phyloP scores from a whole-genome alignment of 1,140 invertebrate genomes.

The Temnothorax nylanderi region DNA sequence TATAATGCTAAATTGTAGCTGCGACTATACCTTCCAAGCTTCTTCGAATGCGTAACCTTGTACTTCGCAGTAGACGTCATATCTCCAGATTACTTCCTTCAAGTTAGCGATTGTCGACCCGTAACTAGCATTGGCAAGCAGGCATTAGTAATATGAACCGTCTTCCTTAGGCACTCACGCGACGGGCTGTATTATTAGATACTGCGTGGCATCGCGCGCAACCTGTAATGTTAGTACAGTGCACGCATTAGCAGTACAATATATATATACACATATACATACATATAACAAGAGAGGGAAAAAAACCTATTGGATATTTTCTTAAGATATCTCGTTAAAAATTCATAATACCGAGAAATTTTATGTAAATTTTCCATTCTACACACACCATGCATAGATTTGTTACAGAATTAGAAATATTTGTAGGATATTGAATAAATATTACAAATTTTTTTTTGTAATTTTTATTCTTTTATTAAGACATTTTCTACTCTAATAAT shows the following conservation, averaged over 20 bases:
- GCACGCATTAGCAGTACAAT: not conserved
- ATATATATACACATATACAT: too few species aligned
- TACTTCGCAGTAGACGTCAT: constrained; percentile 63
- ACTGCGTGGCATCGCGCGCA: constrained; percentile 22
- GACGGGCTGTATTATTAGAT: constrained; percentile 69
- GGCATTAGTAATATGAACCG: constrained; percentile 31
- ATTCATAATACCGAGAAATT: not conserved
- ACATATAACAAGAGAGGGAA: not conserved
- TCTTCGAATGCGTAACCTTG: constrained; percentile 70
- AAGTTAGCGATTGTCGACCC: constrained; percentile 28
- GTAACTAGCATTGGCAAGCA: constrained; percentile 53
- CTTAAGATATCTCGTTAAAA: not conserved
- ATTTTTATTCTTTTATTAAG: not conserved
- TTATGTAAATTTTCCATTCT: not conserved
- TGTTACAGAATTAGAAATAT: not conserved
- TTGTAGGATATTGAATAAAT: too few species aligned
- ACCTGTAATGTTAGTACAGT: constrained; percentile 8
- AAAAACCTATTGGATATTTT: too few species aligned
- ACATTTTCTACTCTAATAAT: not conserved
- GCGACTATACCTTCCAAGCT: constrained; percentile 77
- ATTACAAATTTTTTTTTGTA: too few species aligned
- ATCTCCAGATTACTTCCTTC: not conserved
- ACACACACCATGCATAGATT: not conserved
- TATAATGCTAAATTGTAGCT: not conserved
- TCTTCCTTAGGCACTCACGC: constrained; percentile 32